Evolutionary conservation across 2,113 vertebrate genomes (phyloP).

Genomic region (Tetrao urogallus): DNA sequence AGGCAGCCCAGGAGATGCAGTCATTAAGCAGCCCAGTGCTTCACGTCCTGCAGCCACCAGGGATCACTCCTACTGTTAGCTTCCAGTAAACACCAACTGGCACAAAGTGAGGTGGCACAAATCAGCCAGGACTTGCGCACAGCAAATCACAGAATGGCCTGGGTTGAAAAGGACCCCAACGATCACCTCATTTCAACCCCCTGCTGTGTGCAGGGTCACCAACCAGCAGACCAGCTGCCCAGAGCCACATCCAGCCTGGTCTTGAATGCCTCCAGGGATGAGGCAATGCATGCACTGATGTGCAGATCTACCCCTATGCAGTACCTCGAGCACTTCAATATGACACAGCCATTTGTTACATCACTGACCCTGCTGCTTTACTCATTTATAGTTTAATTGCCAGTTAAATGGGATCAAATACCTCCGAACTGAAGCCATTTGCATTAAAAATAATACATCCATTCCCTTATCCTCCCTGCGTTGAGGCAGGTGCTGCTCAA

Average conservation of each 20-base stretch:
- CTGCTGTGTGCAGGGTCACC: no score
- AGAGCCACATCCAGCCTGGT: no score
- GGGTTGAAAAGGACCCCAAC: no score
- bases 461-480: neutral
- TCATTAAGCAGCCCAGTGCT: neutral
- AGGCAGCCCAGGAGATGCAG: neutral
- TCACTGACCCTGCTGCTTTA: neutral
- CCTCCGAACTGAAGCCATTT: neutral
- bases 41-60: neutral
- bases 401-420: slow-evolving; percentile 33
- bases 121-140: neutral
- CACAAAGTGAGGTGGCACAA: neutral
- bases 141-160: no score
- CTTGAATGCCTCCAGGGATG: no score
- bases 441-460: slow-evolving; percentile 36
- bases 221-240: no score
- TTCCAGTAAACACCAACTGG: neutral
- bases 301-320: neutral
- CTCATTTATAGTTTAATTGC: slow-evolving; percentile 39
- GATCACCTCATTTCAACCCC: no score
- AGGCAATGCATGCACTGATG: fast-evolving
- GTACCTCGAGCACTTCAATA: fast-evolving
- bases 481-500: neutral
- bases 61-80: neutral
- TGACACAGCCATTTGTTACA: neutral